A percentile compares a stretch with the other conserved stretches of the same genome.
These are phyloP conservation scores for Dioctria rufipes DNA, from an alignment of 2,888 invertebrate species.

Conservation along the genomic window DNA sequence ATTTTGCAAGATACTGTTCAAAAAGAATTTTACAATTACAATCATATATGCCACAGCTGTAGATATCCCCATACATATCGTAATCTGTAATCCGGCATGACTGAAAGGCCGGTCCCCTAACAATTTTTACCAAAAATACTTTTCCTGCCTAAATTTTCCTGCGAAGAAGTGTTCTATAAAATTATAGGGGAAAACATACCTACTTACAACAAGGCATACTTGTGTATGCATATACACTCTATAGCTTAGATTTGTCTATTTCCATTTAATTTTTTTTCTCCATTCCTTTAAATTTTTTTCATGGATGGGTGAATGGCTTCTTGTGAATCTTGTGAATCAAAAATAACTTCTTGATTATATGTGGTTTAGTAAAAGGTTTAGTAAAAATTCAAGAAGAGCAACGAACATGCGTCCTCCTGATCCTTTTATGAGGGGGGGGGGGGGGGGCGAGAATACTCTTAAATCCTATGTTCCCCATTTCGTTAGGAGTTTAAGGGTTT, in stretches of 20 bases:
- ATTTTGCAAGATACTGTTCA: constrained; percentile 15
- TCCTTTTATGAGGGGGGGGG: too few relatives aligned
- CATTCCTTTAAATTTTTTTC: background rate
- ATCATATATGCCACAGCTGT: constrained; percentile 3
- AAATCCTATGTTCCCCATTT: constrained; percentile 1
- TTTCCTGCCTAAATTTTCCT: constrained; percentile 25
- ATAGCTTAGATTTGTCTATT: background rate
- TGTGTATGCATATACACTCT: too few relatives aligned
- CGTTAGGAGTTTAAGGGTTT: constrained; percentile 35
- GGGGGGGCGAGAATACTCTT: background rate
- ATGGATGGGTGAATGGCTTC: constrained; percentile 46
- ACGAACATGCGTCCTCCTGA: constrained; percentile 9
- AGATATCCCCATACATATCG: background rate
- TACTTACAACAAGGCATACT: too few relatives aligned
- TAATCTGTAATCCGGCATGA: background rate
- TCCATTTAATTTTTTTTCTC: constrained; percentile 6
- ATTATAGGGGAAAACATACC: background rate
- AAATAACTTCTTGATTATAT: constrained; percentile 36
- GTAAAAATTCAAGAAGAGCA: background rate
- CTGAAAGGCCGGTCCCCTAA: constrained; percentile 40
- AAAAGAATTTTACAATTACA: constrained; percentile 17
- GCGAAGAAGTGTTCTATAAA: background rate
- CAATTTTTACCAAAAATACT: constrained; percentile 45
- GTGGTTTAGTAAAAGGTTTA: constrained; percentile 4
- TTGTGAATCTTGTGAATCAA: constrained; percentile 50